These are phyloP conservation scores for Crenichthys baileyi DNA, from an alignment of 2,797 vertebrate genomes.

Conservation along the genomic window DNA sequence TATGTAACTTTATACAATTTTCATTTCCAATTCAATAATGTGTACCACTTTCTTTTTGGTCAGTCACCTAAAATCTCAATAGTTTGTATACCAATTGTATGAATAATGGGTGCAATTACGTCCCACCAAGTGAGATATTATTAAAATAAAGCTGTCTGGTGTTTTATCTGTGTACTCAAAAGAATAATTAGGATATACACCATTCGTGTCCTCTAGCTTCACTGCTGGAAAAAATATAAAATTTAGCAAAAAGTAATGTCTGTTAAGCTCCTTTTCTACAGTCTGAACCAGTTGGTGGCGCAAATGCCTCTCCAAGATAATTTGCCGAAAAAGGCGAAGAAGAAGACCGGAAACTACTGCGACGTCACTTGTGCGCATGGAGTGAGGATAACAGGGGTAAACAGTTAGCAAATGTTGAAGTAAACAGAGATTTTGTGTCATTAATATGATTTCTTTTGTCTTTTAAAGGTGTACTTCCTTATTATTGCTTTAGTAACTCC, in stretches of 20 bases:
- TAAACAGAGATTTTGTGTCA: conserved; percentile 1
- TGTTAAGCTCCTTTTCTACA: neutral
- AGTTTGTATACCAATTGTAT: no score
- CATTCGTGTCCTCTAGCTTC: no score
- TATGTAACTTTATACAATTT: no score
- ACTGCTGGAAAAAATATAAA: no score
- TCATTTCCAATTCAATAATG: no score
- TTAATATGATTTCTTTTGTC: rapidly evolving
- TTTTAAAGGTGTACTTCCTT: rapidly evolving
- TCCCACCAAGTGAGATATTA: no score
- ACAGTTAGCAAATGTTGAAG: conserved; percentile 19
- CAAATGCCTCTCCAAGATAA: neutral
- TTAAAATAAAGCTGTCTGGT: no score
- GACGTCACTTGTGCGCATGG: conserved; percentile 59
- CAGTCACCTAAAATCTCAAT: no score
- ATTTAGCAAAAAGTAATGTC: neutral
- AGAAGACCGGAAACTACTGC: neutral
- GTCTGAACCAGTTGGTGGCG: neutral
- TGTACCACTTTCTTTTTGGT: no score
- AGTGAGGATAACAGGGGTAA: conserved; percentile 31
- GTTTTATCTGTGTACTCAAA: no score
- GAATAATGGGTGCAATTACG: no score
- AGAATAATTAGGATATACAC: no score
- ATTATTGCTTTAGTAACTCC: neutral
- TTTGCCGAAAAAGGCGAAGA: neutral